Conservation (phyloP, 2,113 vertebrate species). For the Poecile atricapillus region DNA sequence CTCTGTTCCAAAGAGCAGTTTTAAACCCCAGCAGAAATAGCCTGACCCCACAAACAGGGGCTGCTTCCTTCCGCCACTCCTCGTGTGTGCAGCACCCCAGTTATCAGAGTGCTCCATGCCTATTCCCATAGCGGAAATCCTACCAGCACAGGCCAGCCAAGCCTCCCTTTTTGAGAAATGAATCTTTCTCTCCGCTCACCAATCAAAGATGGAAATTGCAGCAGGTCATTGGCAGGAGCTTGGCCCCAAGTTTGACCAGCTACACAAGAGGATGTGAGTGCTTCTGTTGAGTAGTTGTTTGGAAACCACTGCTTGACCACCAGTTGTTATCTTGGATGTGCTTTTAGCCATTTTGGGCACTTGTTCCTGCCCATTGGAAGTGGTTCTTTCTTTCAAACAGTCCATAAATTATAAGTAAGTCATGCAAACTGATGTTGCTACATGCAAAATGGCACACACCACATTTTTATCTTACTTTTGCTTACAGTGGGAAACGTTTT, state of each 20-base stretch:
- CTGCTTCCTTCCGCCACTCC: conserved; percentile 20
- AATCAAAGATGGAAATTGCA: conserved; percentile 46
- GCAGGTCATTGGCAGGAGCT: neutral
- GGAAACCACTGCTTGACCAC: conserved; percentile 51
- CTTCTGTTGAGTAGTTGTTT: conserved; percentile 52
- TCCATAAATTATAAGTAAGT: conserved; percentile 50
- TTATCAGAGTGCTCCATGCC: neutral
- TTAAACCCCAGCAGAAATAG: conserved; percentile 28
- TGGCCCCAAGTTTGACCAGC: conserved; percentile 33
- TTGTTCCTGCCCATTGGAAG: conserved; percentile 52
- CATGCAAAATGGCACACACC: neutral
- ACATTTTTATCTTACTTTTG: neutral
- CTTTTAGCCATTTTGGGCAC: conserved; percentile 48
- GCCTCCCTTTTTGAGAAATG: neutral
- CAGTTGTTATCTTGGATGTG: conserved; percentile 46
- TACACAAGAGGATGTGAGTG: conserved; percentile 53
- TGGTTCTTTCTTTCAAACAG: conserved; percentile 38
- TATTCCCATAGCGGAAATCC: neutral
- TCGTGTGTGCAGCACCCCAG: neutral
- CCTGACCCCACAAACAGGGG: neutral
- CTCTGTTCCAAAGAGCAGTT: neutral
- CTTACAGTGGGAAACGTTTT: neutral
- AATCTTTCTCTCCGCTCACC: neutral
- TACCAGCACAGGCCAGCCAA: neutral
- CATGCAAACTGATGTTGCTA: conserved; percentile 3